These are phyloP conservation scores for Mallotus villosus DNA, from an alignment of 2,797 vertebrate genomes.

Conservation along the genomic window DNA sequence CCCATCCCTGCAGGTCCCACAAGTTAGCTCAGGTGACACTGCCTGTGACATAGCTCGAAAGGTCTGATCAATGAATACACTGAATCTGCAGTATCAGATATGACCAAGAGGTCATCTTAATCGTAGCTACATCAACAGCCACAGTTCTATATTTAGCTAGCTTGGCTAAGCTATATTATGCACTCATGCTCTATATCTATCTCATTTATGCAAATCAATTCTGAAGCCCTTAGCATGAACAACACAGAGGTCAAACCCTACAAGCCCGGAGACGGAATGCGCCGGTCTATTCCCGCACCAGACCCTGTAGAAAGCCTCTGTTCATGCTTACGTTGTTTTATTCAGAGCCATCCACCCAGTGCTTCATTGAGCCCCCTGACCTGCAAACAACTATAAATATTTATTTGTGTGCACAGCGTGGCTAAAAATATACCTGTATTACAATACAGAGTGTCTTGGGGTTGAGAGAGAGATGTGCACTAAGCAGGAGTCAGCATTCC, in stretches of 20 bases:
- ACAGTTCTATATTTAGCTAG: neutral
- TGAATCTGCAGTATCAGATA: neutral
- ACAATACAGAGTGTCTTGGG: conserved; percentile 68
- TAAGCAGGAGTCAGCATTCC: conserved; percentile 67
- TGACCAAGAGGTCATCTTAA: neutral
- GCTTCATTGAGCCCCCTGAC: conserved; percentile 65
- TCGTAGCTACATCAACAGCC: neutral
- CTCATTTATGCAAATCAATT: neutral
- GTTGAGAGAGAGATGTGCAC: conserved; percentile 53
- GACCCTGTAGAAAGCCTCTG: conserved; percentile 38
- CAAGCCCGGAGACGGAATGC: neutral
- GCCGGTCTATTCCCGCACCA: neutral
- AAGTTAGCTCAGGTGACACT: neutral
- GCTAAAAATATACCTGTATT: conserved; percentile 77
- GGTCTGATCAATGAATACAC: neutral
- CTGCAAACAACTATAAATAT: conserved; percentile 75
- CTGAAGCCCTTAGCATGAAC: neutral
- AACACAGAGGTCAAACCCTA: neutral
- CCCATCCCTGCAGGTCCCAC: neutral
- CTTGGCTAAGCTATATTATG: neutral
- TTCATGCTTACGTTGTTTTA: conserved; percentile 58
- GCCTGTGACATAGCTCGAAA: neutral
- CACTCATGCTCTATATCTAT: neutral
- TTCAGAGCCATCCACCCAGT: conserved; percentile 44
- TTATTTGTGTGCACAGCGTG: conserved; percentile 68